phyloP scores from a whole-genome alignment of 1,140 invertebrate genomes.

The Heliconius nattereri region DNA sequence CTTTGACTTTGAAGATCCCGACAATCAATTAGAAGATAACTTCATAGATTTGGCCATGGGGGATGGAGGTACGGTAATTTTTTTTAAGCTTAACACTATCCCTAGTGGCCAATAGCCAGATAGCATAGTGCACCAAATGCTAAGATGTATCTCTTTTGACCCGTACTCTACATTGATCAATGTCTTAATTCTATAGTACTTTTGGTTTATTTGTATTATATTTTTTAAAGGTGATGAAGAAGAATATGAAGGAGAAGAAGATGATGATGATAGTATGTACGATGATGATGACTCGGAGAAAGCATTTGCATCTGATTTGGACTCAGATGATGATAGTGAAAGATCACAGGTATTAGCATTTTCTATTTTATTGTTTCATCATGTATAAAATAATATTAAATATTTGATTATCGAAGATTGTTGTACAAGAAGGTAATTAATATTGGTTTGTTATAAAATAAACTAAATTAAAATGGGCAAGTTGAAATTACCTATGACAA shows the following conservation, averaged over 20 bases:
- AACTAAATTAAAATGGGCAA: no score
- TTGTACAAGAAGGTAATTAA: no score
- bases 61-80: slow-evolving; percentile 58
- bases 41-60: slow-evolving; percentile 92
- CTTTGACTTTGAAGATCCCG: slow-evolving; percentile 91
- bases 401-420: no score
- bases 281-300: slow-evolving; percentile 62
- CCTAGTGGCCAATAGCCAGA: no score
- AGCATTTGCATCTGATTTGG: slow-evolving; percentile 63
- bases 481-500: no score
- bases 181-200: no score
- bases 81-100: no score
- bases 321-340: slow-evolving; percentile 82
- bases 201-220: no score
- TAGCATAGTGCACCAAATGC: no score
- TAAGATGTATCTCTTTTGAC: no score
- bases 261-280: slow-evolving; percentile 63
- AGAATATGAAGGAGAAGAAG: slow-evolving; percentile 51
- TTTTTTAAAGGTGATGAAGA: slow-evolving; percentile 32
- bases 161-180: no score
- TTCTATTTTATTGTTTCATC: neutral
- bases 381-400: neutral
- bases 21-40: slow-evolving; percentile 94
- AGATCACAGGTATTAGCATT: slow-evolving; percentile 65
- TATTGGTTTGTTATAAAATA: no score